Evolutionary conservation across 1,140 invertebrate species (phyloP), one percentile per base, ranked within the genome.

Genomic region (Matsumurasca onukii): DNA sequence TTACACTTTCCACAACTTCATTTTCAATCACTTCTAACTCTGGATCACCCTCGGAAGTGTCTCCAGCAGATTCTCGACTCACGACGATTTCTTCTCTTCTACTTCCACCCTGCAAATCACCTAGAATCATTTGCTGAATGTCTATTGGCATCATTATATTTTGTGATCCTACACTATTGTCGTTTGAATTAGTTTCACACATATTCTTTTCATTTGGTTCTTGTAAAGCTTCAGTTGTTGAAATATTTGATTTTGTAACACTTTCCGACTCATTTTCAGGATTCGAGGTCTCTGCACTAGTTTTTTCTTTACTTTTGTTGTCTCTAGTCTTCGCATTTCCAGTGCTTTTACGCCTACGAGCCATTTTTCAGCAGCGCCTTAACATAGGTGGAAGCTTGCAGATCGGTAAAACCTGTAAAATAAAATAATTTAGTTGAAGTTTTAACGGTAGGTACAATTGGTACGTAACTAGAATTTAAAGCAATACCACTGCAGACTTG

Each of bases 81-180:
- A 68, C 67, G 31, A 52, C 31, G 31, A 66, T 52, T 31, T 62
- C 59, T 27, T 68, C 67, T 22, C 59, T 27, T 15, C 31, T 9
- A 1, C 57, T 59, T 1, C 49, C 67, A 48, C 17, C 63, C 30
- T 45, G 31, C 1, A 71, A 27, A 66, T 71, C 67, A 2, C 70
- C 70, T 27, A 71, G 34, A 59, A 71, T 67, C 55, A 71, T 71
- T 34, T 71, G 66, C 30, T 71, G 70, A 55, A 71, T 71, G 49
- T 71, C 67, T 61, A 68, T 29, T 3, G 70, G 66, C 66, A 71
- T 66, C 22, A 71, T 15, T 25, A 17, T 45, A 24, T 27, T 48
- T 39, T 2, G 2, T 9, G 17, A 13, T 25, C 25, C 31, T 48
- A 48, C 30, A 45, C 27, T 45, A 2, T 17, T 29, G 5, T 27